Conservation (phyloP, 2,797 vertebrate genomes). For the Spinibarbus caldwelli region DNA sequence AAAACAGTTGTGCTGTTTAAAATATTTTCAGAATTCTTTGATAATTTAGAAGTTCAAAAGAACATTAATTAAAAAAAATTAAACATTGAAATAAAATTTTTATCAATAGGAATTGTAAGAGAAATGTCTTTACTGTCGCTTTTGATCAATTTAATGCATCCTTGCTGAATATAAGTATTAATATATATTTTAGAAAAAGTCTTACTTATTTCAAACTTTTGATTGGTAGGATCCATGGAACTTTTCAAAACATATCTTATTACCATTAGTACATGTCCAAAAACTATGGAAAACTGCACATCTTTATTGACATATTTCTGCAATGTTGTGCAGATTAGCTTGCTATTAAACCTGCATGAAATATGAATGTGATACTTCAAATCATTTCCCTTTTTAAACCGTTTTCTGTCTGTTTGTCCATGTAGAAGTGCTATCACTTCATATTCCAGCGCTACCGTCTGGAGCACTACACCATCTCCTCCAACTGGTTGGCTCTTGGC, state of each 20-base stretch:
- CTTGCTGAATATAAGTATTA: background rate
- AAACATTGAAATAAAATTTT: no score
- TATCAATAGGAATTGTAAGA: background rate
- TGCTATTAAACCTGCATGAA: background rate
- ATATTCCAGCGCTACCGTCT: slow-evolving; percentile 94
- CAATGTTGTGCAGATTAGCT: background rate
- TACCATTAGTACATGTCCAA: background rate
- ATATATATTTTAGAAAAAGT: background rate
- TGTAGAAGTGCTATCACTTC: slow-evolving; percentile 98
- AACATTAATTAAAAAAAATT: background rate
- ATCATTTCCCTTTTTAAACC: background rate
- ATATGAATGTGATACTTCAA: background rate
- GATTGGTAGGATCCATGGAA: background rate
- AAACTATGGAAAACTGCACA: background rate
- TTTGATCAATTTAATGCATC: background rate
- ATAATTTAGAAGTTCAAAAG: background rate
- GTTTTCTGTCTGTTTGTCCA: slow-evolving; percentile 48
- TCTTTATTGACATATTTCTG: background rate
- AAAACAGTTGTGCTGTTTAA: background rate
- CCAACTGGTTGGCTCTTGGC: slow-evolving; percentile 92
- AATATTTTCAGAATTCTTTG: no score
- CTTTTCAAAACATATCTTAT: background rate
- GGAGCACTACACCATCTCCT: slow-evolving; percentile 96
- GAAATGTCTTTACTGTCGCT: background rate
- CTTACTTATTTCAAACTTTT: background rate